Evolutionary conservation across 2,113 vertebrate genomes (phyloP), one percentile per base, ranked within the genome.

Genomic region (Himantopus leucocephalus): DNA sequence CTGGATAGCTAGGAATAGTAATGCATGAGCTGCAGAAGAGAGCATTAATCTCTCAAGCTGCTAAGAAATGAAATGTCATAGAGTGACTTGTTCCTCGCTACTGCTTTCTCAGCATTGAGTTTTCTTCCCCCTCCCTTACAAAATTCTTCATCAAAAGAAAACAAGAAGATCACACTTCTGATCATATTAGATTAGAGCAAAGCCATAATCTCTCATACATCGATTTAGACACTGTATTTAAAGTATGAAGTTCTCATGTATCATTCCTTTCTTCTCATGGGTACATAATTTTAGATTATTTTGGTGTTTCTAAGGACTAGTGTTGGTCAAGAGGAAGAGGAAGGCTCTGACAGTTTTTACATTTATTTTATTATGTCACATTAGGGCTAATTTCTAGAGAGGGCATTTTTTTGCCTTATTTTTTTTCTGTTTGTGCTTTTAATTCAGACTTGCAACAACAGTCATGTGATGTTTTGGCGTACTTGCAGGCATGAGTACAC

Each of bases 51-150:
- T 97, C 89, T 78, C 76, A 72, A 95, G 47, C 70, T 83, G 81
- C 80, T 80, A 92, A 97, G 93, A 96, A 98, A 98, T 94, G 78
- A 97, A 98, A 97, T 97, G 96, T 97, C 96, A 94, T 71, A 92
- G 59, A 96, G 70, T 76, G 88, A 88, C 93, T 97, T 94, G 94
- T 85, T 97, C 94, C 94, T 84, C 8, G 18, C 13, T 52, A 66
- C 15, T 77, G 20, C 47, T 84, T 97, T 96, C 75, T 91, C 56
- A 79, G 41, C 58, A 87, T 5, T 64, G 34, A 81, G 50, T 29
- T 59, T 60, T 53, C 27, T 43, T 11, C 8, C 37, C 17, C 39
- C 5, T 6, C 56, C 30, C 45, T 74, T 66, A 53, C 29, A 63
- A 45, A 23, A 82, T 90, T 89, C 72, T 92, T 84, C 50, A 82